These are phyloP conservation scores for Sesia apiformis DNA, from an alignment of 2,888 invertebrate genomes.

Conservation along the genomic window DNA sequence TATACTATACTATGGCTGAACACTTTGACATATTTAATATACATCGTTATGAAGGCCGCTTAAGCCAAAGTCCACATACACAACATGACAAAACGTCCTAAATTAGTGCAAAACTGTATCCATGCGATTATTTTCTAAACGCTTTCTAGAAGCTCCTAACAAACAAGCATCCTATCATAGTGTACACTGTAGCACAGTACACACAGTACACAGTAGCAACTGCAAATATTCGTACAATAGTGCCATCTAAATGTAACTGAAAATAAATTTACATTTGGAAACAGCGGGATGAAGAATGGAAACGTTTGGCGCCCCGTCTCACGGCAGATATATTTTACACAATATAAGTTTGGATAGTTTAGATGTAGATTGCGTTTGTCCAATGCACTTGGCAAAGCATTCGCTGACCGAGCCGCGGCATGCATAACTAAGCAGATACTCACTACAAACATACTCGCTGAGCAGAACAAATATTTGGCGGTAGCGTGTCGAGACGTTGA, in stretches of 20 bases:
- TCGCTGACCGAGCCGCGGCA: conserved; percentile 39
- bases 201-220: not conserved
- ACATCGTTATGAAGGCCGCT: no score
- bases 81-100: no score
- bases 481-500: not conserved
- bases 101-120: no score
- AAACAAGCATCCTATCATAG: no score
- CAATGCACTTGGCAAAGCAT: conserved; percentile 44
- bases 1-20: no score
- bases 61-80: no score
- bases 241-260: not conserved
- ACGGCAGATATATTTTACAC: conserved; percentile 7
- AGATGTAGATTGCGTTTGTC: conserved; percentile 35
- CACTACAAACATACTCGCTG: conserved; percentile 4
- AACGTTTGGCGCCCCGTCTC: not conserved
- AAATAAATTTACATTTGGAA: not conserved
- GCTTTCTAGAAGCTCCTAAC: no score
- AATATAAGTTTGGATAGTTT: conserved; percentile 34
- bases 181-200: no score
- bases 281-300: not conserved
- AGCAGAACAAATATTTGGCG: conserved; percentile 1
- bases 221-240: not conserved
- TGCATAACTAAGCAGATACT: conserved; percentile 41
- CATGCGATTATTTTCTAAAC: no score
- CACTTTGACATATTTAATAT: no score